Conservation (phyloP, 2,797 vertebrate species). For the Rhynchotus rufescens region DNA sequence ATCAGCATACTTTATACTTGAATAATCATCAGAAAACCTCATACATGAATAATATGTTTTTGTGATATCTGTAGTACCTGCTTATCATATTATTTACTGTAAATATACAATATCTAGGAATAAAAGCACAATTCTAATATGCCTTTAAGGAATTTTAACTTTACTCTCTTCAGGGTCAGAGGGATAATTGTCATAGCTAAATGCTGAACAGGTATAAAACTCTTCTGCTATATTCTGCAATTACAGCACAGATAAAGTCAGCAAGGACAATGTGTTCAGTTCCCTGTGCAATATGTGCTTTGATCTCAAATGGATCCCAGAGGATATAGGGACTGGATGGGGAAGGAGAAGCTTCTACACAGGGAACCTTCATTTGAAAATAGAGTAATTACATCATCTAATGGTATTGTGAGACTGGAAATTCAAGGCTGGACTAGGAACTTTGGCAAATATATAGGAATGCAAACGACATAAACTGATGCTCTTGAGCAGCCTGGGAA, state of each 20-base stretch:
- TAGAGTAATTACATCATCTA: not conserved
- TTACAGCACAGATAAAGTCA: not conserved
- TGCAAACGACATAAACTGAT: not conserved
- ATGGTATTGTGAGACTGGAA: not conserved
- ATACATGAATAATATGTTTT: not conserved
- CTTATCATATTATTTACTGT: not conserved
- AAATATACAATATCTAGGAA: not conserved
- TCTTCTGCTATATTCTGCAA: not conserved
- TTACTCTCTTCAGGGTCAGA: too few relatives aligned
- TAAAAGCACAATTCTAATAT: not conserved
- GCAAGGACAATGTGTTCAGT: accelerated
- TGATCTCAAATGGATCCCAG: not conserved
- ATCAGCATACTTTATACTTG: not conserved
- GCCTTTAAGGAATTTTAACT: too few relatives aligned
- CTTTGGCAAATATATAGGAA: not conserved
- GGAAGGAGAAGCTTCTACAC: not conserved
- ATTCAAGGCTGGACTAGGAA: not conserved
- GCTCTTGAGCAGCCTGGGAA: not conserved
- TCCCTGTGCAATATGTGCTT: not conserved
- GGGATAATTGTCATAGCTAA: too few relatives aligned
- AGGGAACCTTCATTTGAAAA: not conserved
- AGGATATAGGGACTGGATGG: not conserved
- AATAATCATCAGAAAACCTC: not conserved
- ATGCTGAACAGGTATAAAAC: not conserved
- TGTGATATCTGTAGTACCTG: not conserved